Conservation (phyloP, 2,888 invertebrate genomes). For the Abrostola triplasia region DNA sequence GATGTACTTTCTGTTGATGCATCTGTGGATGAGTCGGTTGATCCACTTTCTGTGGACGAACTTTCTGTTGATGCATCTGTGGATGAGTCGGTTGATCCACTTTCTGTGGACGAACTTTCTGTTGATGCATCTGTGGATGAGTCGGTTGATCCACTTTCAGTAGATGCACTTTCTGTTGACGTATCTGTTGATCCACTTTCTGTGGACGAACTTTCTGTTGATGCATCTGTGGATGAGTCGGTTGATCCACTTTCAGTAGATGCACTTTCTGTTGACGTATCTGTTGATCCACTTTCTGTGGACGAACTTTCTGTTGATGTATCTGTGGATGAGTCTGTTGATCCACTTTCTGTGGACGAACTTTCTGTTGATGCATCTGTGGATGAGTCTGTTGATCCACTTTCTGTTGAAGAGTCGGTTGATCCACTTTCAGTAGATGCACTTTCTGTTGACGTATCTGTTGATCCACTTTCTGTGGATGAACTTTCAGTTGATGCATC, state of each 20-base stretch:
- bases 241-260: background rate
- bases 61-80: background rate
- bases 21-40: background rate
- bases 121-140: background rate
- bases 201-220: background rate
- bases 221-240: background rate
- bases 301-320: background rate
- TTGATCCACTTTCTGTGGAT: too few relatives aligned
- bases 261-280: background rate
- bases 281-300: background rate
- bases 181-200: background rate
- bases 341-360: background rate
- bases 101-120: too few relatives aligned
- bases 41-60: too few relatives aligned
- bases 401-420: too few relatives aligned
- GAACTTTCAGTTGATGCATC: background rate
- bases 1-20: too few relatives aligned
- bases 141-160: background rate
- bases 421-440: background rate
- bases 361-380: background rate
- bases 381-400: background rate
- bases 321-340: background rate
- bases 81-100: background rate
- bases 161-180: background rate
- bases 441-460: background rate